Conservation (phyloP, 2,113 vertebrate species). For the Anguilla rostrata region DNA sequence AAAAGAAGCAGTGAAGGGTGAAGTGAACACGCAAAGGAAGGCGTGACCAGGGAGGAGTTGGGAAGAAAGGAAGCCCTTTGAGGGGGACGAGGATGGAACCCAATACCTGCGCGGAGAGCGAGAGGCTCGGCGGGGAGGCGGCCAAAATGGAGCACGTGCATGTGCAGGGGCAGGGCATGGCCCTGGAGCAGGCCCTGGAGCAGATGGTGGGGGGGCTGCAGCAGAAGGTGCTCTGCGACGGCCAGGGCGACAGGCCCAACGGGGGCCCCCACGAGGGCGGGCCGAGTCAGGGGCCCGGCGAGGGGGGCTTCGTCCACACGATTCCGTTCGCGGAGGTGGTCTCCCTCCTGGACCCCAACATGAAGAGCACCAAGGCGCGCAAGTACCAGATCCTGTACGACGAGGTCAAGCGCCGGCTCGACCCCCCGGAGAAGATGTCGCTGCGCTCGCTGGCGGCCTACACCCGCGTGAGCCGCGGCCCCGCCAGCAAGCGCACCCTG, state of each 20-base stretch:
- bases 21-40: background rate
- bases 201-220: conserved; percentile 18
- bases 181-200: conserved; percentile 15
- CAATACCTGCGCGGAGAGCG: background rate
- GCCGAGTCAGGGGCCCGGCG: background rate
- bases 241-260: conserved; percentile 1
- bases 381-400: conserved; percentile 73
- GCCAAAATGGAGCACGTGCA: background rate
- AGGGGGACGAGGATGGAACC: conserved; percentile 18
- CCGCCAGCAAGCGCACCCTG: conserved; percentile 72
- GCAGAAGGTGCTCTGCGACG: conserved; percentile 10
- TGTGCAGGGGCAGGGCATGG: conserved; percentile 19
- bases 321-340: conserved; percentile 74
- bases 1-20: background rate
- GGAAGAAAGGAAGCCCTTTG: background rate
- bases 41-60: background rate
- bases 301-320: conserved; percentile 30
- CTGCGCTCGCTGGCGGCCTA: conserved; percentile 74
- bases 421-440: conserved; percentile 77
- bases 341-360: conserved; percentile 75
- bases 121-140: background rate
- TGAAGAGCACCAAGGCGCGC: conserved; percentile 77
- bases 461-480: conserved; percentile 74
- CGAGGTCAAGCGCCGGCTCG: conserved; percentile 72
- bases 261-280: conserved; percentile 1